Evolutionary conservation across 2,888 invertebrate species (phyloP).

Genomic region (Sarcophaga carnaria): DNA sequence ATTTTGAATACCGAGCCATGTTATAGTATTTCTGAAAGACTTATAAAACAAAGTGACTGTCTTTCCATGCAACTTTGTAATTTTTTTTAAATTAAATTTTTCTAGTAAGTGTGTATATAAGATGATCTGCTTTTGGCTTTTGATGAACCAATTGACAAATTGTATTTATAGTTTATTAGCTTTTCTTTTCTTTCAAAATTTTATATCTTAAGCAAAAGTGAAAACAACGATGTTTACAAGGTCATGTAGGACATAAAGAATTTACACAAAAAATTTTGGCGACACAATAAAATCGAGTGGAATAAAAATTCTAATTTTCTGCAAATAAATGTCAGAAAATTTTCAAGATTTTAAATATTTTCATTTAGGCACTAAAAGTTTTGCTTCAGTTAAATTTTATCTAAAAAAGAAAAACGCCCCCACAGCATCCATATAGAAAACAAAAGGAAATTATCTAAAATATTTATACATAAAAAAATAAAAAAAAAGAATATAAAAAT

Average conservation of each 20-base stretch:
- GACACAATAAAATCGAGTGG: neutral
- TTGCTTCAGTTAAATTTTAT: slow-evolving; percentile 28
- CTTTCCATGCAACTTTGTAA: too few species aligned
- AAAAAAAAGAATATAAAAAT: slow-evolving; percentile 28
- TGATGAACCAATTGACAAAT: too few species aligned
- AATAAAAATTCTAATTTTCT: neutral
- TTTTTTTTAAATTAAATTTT: too few species aligned
- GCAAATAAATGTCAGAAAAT: neutral
- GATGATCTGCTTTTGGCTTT: too few species aligned
- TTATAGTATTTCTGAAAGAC: too few species aligned
- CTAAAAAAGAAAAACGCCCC: slow-evolving; percentile 49
- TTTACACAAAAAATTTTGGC: neutral
- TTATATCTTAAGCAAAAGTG: too few species aligned
- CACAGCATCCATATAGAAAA: slow-evolving; percentile 40
- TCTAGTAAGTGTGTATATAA: too few species aligned
- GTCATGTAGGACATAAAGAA: slow-evolving; percentile 4
- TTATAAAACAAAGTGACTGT: too few species aligned
- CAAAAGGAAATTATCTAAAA: slow-evolving; percentile 26
- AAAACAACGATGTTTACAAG: too few species aligned
- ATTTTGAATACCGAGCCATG: too few species aligned
- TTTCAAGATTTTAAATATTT: slow-evolving; percentile 52
- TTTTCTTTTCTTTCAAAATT: too few species aligned
- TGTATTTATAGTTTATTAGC: too few species aligned
- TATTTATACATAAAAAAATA: slow-evolving; percentile 14
- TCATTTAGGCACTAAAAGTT: slow-evolving; percentile 38